A percentile compares a stretch with the other conserved stretches of the same genome.
phyloP scores from a whole-genome alignment of 2,888 invertebrate genomes.

The Drosophila falleni region DNA sequence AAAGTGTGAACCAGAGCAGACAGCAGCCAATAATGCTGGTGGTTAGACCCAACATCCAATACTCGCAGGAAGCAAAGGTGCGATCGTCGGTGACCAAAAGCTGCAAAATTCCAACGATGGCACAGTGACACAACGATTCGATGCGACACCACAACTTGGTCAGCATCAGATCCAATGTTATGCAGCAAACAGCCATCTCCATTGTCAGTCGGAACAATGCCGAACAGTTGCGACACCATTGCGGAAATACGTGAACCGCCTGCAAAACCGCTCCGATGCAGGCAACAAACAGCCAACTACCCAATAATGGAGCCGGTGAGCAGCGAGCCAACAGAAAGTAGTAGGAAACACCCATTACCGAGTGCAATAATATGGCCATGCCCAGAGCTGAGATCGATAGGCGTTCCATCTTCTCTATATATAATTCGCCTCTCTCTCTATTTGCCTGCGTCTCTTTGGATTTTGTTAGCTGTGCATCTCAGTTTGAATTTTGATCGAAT shows the following conservation, averaged over 20 bases:
- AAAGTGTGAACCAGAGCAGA: conserved; percentile 62
- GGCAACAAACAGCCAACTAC: conserved; percentile 67
- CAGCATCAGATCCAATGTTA: conserved; percentile 59
- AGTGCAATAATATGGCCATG: conserved; percentile 59
- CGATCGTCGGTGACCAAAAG: conserved; percentile 42
- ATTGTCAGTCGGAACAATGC: conserved; percentile 35
- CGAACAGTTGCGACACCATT: conserved; percentile 29
- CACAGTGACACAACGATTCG: conserved; percentile 63
- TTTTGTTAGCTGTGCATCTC: conserved; percentile 2
- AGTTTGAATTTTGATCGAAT: conserved; percentile 25
- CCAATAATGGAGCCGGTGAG: conserved; percentile 55
- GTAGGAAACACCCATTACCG: conserved; percentile 70
- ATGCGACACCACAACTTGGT: conserved; percentile 69
- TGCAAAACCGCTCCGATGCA: conserved; percentile 52
- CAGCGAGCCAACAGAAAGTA: conserved; percentile 48
- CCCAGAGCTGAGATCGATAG: conserved; percentile 52
- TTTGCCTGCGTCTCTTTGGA: background rate
- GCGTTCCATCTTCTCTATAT: conserved; percentile 45
- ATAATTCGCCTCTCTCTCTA: background rate
- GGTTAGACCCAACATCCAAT: conserved; percentile 58
- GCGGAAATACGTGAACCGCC: conserved; percentile 45
- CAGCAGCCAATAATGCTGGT: conserved; percentile 61
- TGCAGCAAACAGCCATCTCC: conserved; percentile 57
- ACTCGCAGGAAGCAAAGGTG: conserved; percentile 56
- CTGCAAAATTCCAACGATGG: conserved; percentile 60